Evolutionary conservation across 2,888 invertebrate genomes (phyloP), one percentile per base, ranked within the genome.

Genomic region (Epiblema foenella): DNA sequence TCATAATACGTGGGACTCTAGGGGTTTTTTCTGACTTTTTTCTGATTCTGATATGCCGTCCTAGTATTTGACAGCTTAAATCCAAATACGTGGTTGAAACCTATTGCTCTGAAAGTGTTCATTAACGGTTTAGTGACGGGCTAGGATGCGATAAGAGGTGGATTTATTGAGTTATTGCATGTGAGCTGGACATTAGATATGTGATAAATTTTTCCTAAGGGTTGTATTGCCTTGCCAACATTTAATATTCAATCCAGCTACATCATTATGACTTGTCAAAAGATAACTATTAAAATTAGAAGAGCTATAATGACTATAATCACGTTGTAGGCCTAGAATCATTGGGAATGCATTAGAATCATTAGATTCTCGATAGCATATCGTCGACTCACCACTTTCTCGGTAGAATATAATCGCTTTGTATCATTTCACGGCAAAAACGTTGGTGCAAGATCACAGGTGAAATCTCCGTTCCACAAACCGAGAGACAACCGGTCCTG

Each of bases 381-480:
- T 75, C 68, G 76, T 76, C 75, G 77, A 77, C 75, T 79, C 78
- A 77, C 77, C 75, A 79, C 83, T 83, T 85, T 85, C 84, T 82
- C 80, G 75, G 75, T 81, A 77, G 79, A 75, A 75, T 77, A 75
- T 75, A 75, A 77, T 78, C 79, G 75, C 80, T 81, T 81, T 77
- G 75, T 75, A 74, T 74, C 69, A 68, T 68, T 75, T 76, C 74
- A 78, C 80, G 79, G 77, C 77, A 75, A 80, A 78, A 79, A 76
- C 78, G 77, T 77, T 75, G 78, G 76, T 75, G 72, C 77, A 71
- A 54, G 71, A 71, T 75, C 79, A 78, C 83, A 86, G 86, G 89
- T 89, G 89, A 89, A 89, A 89, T 87, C 87, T 81, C 74, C 80
- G 88, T 85, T 77, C 89, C 77, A 88, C 86, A 82, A 87, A 88